Evolutionary conservation across 2,888 invertebrate species (phyloP).

Genomic region (Chesias legatella): DNA sequence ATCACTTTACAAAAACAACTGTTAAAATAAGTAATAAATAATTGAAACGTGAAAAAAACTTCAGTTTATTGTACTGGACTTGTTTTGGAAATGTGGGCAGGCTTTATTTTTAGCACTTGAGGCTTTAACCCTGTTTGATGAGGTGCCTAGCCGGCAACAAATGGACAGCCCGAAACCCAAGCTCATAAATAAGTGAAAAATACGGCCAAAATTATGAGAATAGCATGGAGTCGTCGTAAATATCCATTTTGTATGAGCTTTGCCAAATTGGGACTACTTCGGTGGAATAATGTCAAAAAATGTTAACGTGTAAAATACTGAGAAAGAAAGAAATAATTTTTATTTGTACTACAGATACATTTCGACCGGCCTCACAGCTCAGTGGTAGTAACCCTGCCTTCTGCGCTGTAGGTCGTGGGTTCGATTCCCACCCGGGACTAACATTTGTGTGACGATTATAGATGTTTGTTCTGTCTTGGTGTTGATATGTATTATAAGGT

Average conservation of each 20-base stretch:
- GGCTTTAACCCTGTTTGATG: slow-evolving; percentile 1
- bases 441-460: too few species aligned
- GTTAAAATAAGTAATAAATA: too few species aligned
- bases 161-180: neutral
- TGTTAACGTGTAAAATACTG: neutral
- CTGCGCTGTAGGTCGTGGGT: too few species aligned
- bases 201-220: slow-evolving; percentile 1
- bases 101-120: slow-evolving; percentile 1
- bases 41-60: too few species aligned
- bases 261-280: neutral
- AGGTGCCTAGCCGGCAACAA: slow-evolving; percentile 5
- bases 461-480: too few species aligned
- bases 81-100: slow-evolving; percentile 3
- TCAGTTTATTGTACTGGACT: neutral
- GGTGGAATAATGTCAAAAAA: neutral
- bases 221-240: neutral
- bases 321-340: neutral
- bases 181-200: slow-evolving; percentile 3
- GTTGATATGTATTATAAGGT: too few species aligned
- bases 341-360: neutral
- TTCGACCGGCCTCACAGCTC: too few species aligned
- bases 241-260: slow-evolving; percentile 1
- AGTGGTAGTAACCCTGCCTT: too few species aligned
- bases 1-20: too few species aligned
- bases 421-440: too few species aligned